Evolutionary conservation across 1,140 invertebrate species (phyloP), one percentile per base, ranked within the genome.

Genomic region (Drosophila pruinosa): DNA sequence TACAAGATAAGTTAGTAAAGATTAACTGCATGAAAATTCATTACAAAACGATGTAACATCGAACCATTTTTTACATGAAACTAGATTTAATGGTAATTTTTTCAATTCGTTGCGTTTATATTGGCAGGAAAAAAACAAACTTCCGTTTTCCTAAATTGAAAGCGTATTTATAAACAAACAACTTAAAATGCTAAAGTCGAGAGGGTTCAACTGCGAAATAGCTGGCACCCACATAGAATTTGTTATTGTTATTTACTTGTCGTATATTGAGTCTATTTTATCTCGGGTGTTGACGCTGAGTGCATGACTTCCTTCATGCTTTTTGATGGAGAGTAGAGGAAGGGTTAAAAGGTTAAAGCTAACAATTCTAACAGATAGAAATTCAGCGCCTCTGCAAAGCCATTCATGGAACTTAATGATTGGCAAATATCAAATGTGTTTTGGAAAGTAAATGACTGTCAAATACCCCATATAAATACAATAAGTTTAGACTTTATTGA

Each of bases 51-150:
- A 14, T 7, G 3, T 21, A 26, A 28, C 24, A 19, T 21, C 43
- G 26, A 57, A 41, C 47, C n/a, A 15, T 34, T n/a, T 19, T 36
- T 67, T 39, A 6, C 15, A 21, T 24, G 19, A 56, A 68, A 72
- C 43, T 75, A 52, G 57, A 75, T 58, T 59, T 47, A 48, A 17
- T 50, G 24, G 61, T 77, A 31, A 57, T 64, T 57, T 81, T 77
- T 61, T 57, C 73, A 79, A 75, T 72, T 85, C 75, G 62, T 71
- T 82, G 64, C 52, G 41, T 65, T 65, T 28, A 24, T 36, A 17
- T 78, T 83, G 79, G 59, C 54, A 72, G 79, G 58, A 83, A 83
- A 50, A 67, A 75, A 83, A 83, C 72, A 83, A 82, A 65, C 75
- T 75, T 75, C 31, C 57, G 31, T 26, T 31, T 58, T 68, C 72